phyloP scores from a whole-genome alignment of 2,797 vertebrate species.

The Parotocinclus haroldoi region DNA sequence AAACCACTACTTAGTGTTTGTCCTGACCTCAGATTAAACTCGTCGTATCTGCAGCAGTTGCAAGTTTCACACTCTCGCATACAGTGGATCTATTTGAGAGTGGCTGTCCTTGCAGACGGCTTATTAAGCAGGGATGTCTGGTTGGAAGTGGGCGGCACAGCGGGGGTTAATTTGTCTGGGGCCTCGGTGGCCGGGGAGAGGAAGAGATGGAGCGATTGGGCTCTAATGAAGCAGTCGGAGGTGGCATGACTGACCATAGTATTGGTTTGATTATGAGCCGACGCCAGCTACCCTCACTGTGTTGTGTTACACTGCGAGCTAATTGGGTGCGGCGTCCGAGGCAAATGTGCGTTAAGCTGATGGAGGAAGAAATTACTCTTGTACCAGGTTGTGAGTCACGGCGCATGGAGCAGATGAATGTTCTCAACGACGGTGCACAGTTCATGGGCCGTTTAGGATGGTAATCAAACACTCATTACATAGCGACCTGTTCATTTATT shows the following conservation, averaged over 20 bases:
- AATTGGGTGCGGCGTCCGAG: slow-evolving; percentile 34
- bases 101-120: slow-evolving; percentile 17
- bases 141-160: slow-evolving; percentile 34
- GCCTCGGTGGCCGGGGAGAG: slow-evolving; percentile 31
- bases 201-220: slow-evolving; percentile 40
- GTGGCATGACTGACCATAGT: slow-evolving; percentile 54
- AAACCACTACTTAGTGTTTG: not conserved
- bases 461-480: not conserved
- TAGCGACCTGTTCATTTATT: not conserved
- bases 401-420: slow-evolving; percentile 20
- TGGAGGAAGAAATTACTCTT: slow-evolving; percentile 17
- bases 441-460: not conserved
- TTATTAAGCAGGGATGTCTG: slow-evolving; percentile 37
- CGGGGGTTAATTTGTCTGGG: slow-evolving; percentile 48
- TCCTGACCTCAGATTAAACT: not conserved
- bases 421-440: not conserved
- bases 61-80: not conserved
- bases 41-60: not conserved
- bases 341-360: slow-evolving; percentile 23
- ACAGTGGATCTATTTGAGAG: slow-evolving; percentile 22
- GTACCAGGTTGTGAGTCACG: slow-evolving; percentile 7
- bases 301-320: slow-evolving; percentile 41
- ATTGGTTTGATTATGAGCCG: slow-evolving; percentile 51
- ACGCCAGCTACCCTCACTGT: slow-evolving; percentile 28
- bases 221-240: slow-evolving; percentile 49